Conservation (phyloP, 2,888 invertebrate species). For the Apodemia duryi region DNA sequence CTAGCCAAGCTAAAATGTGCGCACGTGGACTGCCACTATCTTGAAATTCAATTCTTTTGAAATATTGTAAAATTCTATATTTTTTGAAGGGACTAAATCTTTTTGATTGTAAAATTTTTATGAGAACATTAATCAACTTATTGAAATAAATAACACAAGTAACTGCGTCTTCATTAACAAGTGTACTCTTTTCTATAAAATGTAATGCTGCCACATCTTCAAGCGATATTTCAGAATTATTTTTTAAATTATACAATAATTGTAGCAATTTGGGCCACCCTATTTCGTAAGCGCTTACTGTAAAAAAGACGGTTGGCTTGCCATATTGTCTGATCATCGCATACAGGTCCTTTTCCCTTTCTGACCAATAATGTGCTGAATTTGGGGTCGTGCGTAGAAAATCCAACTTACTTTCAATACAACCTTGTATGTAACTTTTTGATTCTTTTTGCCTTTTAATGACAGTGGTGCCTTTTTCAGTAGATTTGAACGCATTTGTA, state of each 20-base stretch:
- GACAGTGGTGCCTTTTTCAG: too few species aligned
- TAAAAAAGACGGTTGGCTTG: conserved; percentile 42
- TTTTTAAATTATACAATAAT: conserved; percentile 34
- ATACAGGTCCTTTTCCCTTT: conserved; percentile 33
- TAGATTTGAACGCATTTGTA: too few species aligned
- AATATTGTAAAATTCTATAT: conserved; percentile 35
- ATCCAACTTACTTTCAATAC: too few species aligned
- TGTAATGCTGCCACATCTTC: not conserved
- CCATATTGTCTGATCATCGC: conserved; percentile 48
- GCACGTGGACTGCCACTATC: conserved; percentile 38
- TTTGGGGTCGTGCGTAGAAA: too few species aligned
- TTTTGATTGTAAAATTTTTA: conserved; percentile 32
- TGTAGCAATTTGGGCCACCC: conserved; percentile 35
- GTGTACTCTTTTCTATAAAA: conserved; percentile 21
- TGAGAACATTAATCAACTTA: conserved; percentile 37
- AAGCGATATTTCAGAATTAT: conserved; percentile 14
- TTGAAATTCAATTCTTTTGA: conserved; percentile 39
- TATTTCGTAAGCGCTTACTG: conserved; percentile 43
- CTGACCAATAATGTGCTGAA: conserved; percentile 17
- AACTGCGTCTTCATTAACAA: conserved; percentile 34
- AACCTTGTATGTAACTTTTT: too few species aligned
- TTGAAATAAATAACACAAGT: conserved; percentile 36
- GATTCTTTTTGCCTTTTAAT: too few species aligned
- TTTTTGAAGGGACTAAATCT: conserved; percentile 36
- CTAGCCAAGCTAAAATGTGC: conserved; percentile 36